A percentile compares a stretch with the other conserved stretches of the same genome.
Evolutionary conservation across 2,888 invertebrate species (phyloP).

Genomic region (Caenorhabditis plicata): DNA sequence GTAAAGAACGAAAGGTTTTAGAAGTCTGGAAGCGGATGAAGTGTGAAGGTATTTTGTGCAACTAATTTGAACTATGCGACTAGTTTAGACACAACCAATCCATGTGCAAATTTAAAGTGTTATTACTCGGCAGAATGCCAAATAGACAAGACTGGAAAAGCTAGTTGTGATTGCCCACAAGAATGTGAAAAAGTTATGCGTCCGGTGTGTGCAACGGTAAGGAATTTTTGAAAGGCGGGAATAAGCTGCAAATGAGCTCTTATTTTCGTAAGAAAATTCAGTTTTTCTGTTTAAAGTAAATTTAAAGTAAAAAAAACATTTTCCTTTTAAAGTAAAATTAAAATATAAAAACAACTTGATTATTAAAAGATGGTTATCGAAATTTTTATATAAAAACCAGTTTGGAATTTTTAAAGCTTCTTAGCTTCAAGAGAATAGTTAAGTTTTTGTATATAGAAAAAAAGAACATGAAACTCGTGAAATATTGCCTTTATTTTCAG

Average conservation of each 20-base stretch:
- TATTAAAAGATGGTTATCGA: no score
- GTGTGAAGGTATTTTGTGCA: slow-evolving; percentile 73
- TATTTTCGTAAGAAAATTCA: neutral
- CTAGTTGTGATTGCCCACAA: slow-evolving; percentile 40
- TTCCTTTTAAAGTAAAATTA: no score
- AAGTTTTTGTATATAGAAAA: no score
- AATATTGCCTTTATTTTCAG: slow-evolving; percentile 30
- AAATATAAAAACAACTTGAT: no score
- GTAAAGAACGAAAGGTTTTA: slow-evolving; percentile 74
- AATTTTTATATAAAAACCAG: no score
- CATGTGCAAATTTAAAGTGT: slow-evolving; percentile 72
- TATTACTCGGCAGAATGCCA: slow-evolving; percentile 78
- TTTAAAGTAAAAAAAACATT: no score
- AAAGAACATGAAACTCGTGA: no score
- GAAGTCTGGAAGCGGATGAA: slow-evolving; percentile 79
- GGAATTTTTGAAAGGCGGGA: neutral
- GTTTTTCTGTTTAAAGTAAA: no score
- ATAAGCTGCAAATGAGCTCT: neutral
- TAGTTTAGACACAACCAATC: slow-evolving; percentile 23
- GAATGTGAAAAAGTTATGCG: slow-evolving; percentile 52
- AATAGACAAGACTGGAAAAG: slow-evolving; percentile 64
- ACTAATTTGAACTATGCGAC: neutral
- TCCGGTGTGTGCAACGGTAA: slow-evolving; percentile 48
- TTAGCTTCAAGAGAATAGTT: no score
- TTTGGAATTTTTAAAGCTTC: no score